Conservation (phyloP, 1,140 invertebrate species). For the Drosophila baimaii region DNA sequence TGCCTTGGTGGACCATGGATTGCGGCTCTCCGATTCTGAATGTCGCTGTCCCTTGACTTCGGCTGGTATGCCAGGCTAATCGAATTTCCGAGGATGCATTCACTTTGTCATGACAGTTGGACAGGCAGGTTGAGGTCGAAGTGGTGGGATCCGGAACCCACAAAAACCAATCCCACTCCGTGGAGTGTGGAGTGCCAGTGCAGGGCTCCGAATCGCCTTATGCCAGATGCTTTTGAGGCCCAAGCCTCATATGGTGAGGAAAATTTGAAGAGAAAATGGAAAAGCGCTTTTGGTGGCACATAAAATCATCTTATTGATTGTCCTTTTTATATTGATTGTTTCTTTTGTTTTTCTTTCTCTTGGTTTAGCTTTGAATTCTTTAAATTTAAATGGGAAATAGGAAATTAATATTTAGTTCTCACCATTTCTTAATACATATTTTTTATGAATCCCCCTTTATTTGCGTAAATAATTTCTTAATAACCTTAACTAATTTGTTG, state of each 20-base stretch:
- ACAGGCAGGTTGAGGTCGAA: conserved; percentile 48
- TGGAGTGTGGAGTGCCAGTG: too few species aligned
- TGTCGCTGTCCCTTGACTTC: conserved; percentile 75
- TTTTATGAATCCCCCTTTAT: conserved; percentile 1
- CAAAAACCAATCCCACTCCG: conserved; percentile 28
- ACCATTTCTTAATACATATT: not conserved
- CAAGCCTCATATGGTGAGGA: conserved; percentile 22
- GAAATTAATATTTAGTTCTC: not conserved
- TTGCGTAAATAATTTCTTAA: conserved; percentile 5
- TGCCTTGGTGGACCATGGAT: conserved; percentile 13
- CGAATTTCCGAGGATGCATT: conserved; percentile 57
- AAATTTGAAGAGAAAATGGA: conserved; percentile 18
- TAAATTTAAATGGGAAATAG: too few species aligned
- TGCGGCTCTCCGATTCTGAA: conserved; percentile 44
- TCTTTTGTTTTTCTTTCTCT: not conserved
- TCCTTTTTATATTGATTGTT: not conserved
- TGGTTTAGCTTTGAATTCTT: not conserved
- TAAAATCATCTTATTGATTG: not conserved
- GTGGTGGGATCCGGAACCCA: conserved; percentile 38
- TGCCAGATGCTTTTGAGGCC: conserved; percentile 15
- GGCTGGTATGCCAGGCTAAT: conserved; percentile 55
- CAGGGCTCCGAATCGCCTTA: conserved; percentile 21
- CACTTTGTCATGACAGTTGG: conserved; percentile 57
- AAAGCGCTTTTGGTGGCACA: not conserved
- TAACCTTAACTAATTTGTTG: not conserved